Base-by-base conservation (phyloP, 1,140 invertebrate genomes). In the Linepithema humile region DNA sequence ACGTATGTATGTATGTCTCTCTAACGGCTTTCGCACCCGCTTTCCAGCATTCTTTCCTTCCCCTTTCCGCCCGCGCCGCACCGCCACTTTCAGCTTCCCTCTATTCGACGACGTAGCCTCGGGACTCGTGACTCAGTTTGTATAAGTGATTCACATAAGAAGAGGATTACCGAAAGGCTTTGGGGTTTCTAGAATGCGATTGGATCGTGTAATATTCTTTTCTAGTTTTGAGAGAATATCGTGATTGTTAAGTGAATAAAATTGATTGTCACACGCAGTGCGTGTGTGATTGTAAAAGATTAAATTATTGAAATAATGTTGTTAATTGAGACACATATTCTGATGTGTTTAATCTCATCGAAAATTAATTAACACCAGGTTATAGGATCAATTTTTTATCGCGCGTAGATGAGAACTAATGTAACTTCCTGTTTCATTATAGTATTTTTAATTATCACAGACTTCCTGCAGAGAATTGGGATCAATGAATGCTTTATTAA, bases 361-460 rank as follows among this genome's bases (percentile, higher is more conserved):
- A 29, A 75, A 45, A 20, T 15, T 53, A 67, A 78, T 78, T 78
- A 67, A 78, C 35, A 2, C 3, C 45, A 43, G 12, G n/a, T 48
- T 64, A 9, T 45, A 32, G 15, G 9, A 53, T 78, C 6, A 20
- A 38, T 6, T 67, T 67, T 77, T 50, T 53, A 53, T 10, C 9
- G 2, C 32, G 1, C 20, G 5, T 3, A 53, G 69, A 78, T 69
- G 26, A 35, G 48, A 53, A 69, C 2, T 38, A 78, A 69, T 78
- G n/a, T 67, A 69, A 40, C 3, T 67, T 50, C 32, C 5, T 38
- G 23, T 9, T 67, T 67, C 12, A 32, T 67, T 53, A 53, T 64
- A 10, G 26, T 12, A 50, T 53, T 53, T 67, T 78, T 55, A 40
- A 67, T 69, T 69, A 55, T 26, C 23, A 10, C 43, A 53, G 26